Conservation (phyloP, 2,113 vertebrate genomes). For the Sapajus apella region DNA sequence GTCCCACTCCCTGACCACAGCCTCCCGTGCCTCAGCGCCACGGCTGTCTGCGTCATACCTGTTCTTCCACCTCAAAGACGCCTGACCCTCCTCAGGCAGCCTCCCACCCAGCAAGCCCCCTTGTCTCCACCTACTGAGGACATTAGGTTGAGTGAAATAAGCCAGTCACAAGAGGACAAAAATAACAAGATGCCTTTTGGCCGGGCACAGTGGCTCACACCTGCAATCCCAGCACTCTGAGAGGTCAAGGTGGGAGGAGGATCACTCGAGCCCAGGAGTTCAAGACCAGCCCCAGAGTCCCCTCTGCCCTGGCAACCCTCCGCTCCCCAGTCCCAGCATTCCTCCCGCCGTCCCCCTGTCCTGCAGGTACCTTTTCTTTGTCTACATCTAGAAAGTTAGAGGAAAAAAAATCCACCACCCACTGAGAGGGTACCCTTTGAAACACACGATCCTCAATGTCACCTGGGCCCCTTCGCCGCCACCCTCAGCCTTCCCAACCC, state of each 20-base stretch:
- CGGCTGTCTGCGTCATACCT: not conserved
- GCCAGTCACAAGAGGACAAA: no score
- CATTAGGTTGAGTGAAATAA: no score
- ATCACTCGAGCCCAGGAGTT: no score
- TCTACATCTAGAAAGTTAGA: no score
- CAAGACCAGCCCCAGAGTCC: not conserved
- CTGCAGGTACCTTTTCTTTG: not conserved
- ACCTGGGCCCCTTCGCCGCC: rapidly evolving
- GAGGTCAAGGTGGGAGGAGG: no score
- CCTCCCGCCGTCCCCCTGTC: not conserved
- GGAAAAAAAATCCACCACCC: not conserved
- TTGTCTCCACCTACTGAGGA: no score
- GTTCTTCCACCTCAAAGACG: not conserved
- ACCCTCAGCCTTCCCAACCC: not conserved
- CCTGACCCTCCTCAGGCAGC: not conserved
- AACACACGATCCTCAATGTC: rapidly evolving
- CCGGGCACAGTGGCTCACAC: no score
- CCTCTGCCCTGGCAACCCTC: not conserved
- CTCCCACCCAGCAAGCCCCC: not conserved
- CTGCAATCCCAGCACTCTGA: no score
- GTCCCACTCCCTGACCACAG: slow-evolving; percentile 11
- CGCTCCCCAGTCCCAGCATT: rapidly evolving
- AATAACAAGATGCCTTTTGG: no score
- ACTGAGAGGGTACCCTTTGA: not conserved
- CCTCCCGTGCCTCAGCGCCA: not conserved